phyloP scores from a whole-genome alignment of 2,888 invertebrate genomes.

The Strigamia transsilvanica region DNA sequence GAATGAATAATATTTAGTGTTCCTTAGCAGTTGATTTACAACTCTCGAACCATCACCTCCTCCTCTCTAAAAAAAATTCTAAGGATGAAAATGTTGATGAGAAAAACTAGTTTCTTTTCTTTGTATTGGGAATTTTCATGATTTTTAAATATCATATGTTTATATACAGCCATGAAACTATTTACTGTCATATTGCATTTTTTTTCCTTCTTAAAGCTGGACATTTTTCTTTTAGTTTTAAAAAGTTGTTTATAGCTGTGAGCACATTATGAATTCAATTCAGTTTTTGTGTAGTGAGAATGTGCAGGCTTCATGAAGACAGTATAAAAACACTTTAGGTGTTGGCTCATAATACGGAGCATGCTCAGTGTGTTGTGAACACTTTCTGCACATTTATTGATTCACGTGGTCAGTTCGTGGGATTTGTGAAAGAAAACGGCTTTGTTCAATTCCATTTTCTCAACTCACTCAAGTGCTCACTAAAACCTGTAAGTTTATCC shows the following conservation, averaged over 20 bases:
- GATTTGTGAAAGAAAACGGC: constrained; percentile 26
- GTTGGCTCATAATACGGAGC: constrained; percentile 14
- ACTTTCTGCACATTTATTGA: constrained; percentile 30
- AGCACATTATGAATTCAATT: not conserved
- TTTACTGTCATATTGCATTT: not conserved
- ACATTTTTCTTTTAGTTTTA: not conserved
- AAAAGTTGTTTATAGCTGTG: not conserved
- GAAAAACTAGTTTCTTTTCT: constrained; percentile 30
- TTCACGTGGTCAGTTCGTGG: constrained; percentile 16
- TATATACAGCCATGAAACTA: constrained; percentile 11
- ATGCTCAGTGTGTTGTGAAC: constrained; percentile 26
- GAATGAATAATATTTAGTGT: constrained; percentile 30
- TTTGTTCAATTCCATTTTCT: constrained; percentile 30
- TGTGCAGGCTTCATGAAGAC: not conserved
- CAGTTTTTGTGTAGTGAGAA: not conserved
- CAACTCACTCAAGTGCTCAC: constrained; percentile 20
- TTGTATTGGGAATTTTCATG: not conserved
- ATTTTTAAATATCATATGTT: not conserved
- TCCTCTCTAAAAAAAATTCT: not conserved
- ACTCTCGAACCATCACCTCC: constrained; percentile 21
- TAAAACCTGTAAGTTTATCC: constrained; percentile 20
- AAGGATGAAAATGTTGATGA: constrained; percentile 25
- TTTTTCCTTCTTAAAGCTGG: not conserved
- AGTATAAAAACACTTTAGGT: constrained; percentile 21
- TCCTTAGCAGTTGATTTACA: constrained; percentile 21